phyloP scores from a whole-genome alignment of 2,113 vertebrate species.

The Uropsilus gracilis region DNA sequence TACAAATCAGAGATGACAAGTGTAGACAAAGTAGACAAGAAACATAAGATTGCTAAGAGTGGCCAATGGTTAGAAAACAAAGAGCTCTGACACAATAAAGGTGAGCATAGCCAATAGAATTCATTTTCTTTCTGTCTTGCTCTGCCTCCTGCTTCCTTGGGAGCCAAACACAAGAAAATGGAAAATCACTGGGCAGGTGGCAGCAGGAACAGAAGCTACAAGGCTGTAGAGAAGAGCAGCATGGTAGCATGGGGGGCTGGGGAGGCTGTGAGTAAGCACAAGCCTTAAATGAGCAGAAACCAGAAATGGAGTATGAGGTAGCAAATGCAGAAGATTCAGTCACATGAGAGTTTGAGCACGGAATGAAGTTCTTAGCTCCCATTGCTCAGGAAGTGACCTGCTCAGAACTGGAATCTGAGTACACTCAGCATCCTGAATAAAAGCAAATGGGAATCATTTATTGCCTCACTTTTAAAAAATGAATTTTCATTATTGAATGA shows the following conservation, averaged over 20 bases:
- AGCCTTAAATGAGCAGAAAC: neutral
- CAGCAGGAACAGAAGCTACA: neutral
- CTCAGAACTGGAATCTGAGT: neutral
- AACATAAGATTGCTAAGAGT: neutral
- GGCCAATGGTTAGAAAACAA: neutral
- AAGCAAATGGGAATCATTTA: neutral
- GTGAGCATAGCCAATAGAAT: neutral
- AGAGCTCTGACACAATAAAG: neutral
- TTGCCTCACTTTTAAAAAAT: neutral
- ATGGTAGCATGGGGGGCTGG: neutral
- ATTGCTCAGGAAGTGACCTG: neutral
- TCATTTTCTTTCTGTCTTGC: neutral
- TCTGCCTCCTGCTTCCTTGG: neutral
- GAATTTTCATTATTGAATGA: neutral
- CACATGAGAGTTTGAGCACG: neutral
- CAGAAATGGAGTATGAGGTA: neutral
- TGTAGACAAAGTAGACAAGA: neutral
- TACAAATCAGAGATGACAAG: neutral
- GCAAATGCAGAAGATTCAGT: neutral
- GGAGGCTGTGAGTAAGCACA: neutral
- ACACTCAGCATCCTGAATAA: neutral
- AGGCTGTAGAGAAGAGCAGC: neutral
- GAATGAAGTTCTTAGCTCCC: neutral
- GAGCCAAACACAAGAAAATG: neutral
- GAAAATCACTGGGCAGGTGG: neutral